Conservation (phyloP, 1,140 invertebrate species). For the Periplaneta americana region DNA sequence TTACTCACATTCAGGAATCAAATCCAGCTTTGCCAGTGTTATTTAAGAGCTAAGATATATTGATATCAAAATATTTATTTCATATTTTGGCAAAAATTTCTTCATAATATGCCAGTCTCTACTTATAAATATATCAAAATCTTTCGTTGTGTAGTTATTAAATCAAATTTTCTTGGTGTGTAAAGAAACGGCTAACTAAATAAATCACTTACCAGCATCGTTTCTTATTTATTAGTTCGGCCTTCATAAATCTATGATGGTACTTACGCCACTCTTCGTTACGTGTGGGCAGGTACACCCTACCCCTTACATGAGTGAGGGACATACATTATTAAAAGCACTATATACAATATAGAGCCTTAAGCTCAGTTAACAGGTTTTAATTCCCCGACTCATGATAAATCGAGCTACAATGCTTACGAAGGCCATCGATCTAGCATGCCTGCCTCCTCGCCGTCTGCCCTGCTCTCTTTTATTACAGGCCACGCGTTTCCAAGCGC, state of each 20-base stretch:
- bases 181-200: too few species aligned
- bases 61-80: too few species aligned
- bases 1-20: too few species aligned
- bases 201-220: too few species aligned
- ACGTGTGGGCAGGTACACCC: background rate
- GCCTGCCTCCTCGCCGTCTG: background rate
- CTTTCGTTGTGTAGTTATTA: too few species aligned
- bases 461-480: background rate
- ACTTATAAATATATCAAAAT: too few species aligned
- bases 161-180: too few species aligned
- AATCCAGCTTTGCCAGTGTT: too few species aligned
- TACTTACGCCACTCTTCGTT: background rate
- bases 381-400: background rate
- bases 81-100: too few species aligned
- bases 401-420: background rate
- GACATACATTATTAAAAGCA: background rate
- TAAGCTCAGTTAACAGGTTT: background rate
- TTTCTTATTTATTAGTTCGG: too few species aligned
- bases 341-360: background rate
- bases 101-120: too few species aligned
- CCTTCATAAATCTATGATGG: background rate
- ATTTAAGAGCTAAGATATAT: too few species aligned
- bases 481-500: background rate
- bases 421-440: background rate
- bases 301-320: background rate